Evolutionary conservation across 2,888 invertebrate genomes (phyloP), one percentile per base, ranked within the genome.

Genomic region (Lithosia quadra): DNA sequence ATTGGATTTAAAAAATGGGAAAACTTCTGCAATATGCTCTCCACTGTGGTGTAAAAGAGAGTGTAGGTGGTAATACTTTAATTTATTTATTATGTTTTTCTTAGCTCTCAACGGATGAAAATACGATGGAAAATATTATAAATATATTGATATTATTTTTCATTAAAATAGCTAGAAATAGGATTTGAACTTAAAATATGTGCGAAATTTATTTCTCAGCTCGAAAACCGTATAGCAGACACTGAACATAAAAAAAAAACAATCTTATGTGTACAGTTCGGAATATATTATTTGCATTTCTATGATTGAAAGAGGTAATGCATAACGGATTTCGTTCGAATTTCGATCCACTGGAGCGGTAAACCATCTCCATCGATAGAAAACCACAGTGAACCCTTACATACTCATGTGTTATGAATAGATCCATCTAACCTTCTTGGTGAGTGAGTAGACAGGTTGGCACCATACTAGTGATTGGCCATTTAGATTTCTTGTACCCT

Each of bases 1-100:
- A 65, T 72, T 69, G 65, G 28, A 71, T 69, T 68, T 55, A 33
- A 63, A 68, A 53, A 67, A 65, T 63, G 11, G 21, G 11, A 58
- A 65, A 69, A 67, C 24, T 68, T 78, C 39, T 67, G 59, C 39
- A 18, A 65, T 34, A 49, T 56, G 22, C 65, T 63, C 55, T 59
- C 66, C 64, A 67, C 22, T 13, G 49, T 13, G 22, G 55, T 68
- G 61, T 53, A 62, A 63, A 24, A 21, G 24, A 33, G 49, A 49
- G 13, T 43, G 28, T 49, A 24, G 36, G 28, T 63, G 36, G n/a
- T 21, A 56, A 58, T 57, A 57, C 60, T 69, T 64, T 59, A 61
- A 70, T 70, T 58, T 24, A n/a, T 49, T 49, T 49, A 9, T 49
- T 49, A 49, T 49, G 49, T n/a, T 49, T 49, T 49, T n/a, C 49